A percentile compares a stretch with the other conserved stretches of the same genome.
Evolutionary conservation across 1,140 invertebrate species (phyloP).

Genomic region (Panagrolaimus sp.): DNA sequence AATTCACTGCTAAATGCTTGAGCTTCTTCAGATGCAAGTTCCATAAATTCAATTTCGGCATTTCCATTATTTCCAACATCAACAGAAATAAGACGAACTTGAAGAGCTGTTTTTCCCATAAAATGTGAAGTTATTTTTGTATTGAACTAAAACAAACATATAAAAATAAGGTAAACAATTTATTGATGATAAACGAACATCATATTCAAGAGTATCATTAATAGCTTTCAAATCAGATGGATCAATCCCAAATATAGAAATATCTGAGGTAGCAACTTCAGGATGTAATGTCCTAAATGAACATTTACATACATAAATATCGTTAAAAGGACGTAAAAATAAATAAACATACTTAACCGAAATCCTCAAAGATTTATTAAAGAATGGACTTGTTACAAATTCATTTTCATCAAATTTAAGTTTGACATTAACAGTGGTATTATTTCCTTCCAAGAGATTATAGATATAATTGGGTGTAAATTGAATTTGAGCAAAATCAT

Average conservation of each 20-base stretch:
- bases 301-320: too few relatives aligned
- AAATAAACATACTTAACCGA: slow-evolving; percentile 28
- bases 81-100: slow-evolving; percentile 18
- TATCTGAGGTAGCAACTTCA: too few relatives aligned
- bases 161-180: too few relatives aligned
- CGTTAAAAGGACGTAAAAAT: too few relatives aligned
- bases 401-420: slow-evolving; percentile 18
- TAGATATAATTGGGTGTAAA: background rate
- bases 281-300: too few relatives aligned
- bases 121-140: slow-evolving; percentile 9
- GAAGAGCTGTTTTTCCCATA: slow-evolving; percentile 21
- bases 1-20: background rate
- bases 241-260: too few relatives aligned
- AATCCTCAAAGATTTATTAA: slow-evolving; percentile 33
- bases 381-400: slow-evolving; percentile 25
- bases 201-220: too few relatives aligned
- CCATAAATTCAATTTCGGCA: background rate
- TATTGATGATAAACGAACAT: too few relatives aligned
- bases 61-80: slow-evolving; percentile 19
- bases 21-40: background rate
- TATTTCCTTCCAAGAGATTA: background rate
- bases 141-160: too few relatives aligned
- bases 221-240: too few relatives aligned
- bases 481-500: slow-evolving; percentile 1
- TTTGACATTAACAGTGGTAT: background rate